Conservation (phyloP, 2,797 vertebrate genomes). For the Tenualosa ilisha region DNA sequence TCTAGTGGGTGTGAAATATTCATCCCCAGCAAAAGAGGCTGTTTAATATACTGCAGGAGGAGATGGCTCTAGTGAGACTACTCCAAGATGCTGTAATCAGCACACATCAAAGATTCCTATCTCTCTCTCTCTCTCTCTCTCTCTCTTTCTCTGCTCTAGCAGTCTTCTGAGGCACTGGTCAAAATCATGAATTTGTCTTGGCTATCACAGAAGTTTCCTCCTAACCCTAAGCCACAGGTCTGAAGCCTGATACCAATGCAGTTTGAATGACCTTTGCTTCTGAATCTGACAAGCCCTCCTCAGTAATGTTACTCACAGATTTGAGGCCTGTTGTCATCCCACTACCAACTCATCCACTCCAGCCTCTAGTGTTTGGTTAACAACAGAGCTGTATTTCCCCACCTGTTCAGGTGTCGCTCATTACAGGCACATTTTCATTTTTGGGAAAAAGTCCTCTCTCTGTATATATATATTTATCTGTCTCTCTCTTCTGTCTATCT, state of each 20-base stretch:
- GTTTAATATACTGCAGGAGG: slow-evolving; percentile 71
- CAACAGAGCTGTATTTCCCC: slow-evolving; percentile 70
- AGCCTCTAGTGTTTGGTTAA: slow-evolving; percentile 69
- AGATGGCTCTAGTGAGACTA: slow-evolving; percentile 62
- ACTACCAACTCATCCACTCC: neutral
- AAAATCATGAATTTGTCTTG: slow-evolving; percentile 50
- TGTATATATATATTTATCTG: no score
- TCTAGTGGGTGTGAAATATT: slow-evolving; percentile 61
- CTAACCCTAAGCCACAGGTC: neutral
- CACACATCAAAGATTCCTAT: slow-evolving; percentile 67
- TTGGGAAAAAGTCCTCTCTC: slow-evolving; percentile 47
- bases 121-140: neutral
- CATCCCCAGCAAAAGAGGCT: slow-evolving; percentile 58
- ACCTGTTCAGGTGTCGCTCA: slow-evolving; percentile 80
- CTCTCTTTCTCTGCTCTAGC: slow-evolving; percentile 23
- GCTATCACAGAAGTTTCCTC: neutral
- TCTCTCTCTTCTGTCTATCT: neutral
- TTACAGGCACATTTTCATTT: slow-evolving; percentile 72
- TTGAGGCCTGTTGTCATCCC: neutral
- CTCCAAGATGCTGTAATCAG: slow-evolving; percentile 68
- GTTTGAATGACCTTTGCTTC: neutral
- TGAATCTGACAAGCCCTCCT: neutral
- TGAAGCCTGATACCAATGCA: neutral
- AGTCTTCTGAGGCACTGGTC: slow-evolving; percentile 70
- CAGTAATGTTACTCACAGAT: neutral